Base-by-base conservation (phyloP, 2,888 invertebrate species). In the Blomia tropicalis region DNA sequence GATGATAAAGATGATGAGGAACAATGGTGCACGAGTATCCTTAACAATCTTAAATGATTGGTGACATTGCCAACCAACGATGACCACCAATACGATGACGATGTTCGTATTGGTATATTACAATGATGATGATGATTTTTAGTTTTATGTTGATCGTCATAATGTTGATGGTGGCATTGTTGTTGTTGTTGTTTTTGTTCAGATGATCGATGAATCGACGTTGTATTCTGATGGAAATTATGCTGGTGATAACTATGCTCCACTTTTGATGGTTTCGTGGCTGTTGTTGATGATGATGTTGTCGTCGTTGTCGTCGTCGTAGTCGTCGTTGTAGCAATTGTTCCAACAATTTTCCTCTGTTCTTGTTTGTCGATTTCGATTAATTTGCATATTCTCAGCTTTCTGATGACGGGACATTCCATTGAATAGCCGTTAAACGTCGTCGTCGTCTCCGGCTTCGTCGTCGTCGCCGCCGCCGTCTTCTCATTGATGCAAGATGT, bases 401-500 rank as follows among this genome's bases (percentile, higher is more conserved):
- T 47, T 47, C 27, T n/a, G 51, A 11, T 47, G 51, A 27, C 51
- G n/a, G 27, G n/a, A 47, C 27, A n/a, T 47, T 47, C 51, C 51
- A 11, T 19, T 47, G 7, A n/a, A 47, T 14, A n/a, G 51, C 51
- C 7, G n/a, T 47, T 47, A 47, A 17, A n/a, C n/a, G n/a, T n/a
- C n/a, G n/a, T n/a, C n/a, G n/a, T n/a, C n/a, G n/a, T n/a, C n/a
- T n/a, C n/a, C n/a, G n/a, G n/a, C n/a, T n/a, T n/a, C n/a, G n/a
- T n/a, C n/a, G n/a, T n/a, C n/a, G n/a, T n/a, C n/a, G n/a, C n/a
- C n/a, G n/a, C n/a, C n/a, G n/a, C n/a, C n/a, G n/a, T 41, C 41
- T 41, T 41, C 41, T 47, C n/a, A 7, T 47, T 47, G 27, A 7
- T 47, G 51, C 51, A 47, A 47, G 51, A 47, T 47, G 51, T 47